Conservation (phyloP, 2,797 vertebrate genomes). For the Monodelphis domestica region DNA sequence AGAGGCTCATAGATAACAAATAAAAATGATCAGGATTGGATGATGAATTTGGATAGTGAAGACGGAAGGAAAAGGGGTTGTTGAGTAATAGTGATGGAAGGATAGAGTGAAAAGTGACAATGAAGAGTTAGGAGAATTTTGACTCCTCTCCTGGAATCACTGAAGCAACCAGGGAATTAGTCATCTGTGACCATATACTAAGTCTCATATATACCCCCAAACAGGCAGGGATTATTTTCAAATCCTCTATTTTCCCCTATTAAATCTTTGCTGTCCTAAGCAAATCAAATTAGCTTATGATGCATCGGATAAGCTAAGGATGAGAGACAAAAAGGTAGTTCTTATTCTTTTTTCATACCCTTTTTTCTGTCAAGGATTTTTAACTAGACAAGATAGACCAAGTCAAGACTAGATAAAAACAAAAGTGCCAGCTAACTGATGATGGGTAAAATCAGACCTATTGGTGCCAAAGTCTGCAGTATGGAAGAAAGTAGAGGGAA, state of each 20-base stretch:
- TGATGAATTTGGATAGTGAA: background rate
- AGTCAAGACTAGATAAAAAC: conserved; percentile 9
- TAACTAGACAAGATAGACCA: too few relatives aligned
- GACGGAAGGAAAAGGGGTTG: background rate
- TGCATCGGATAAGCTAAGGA: too few relatives aligned
- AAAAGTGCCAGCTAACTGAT: background rate
- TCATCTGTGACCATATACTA: background rate
- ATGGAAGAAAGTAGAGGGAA: background rate
- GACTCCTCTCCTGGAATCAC: background rate
- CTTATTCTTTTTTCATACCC: too few relatives aligned
- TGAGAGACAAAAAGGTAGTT: too few relatives aligned
- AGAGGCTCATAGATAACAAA: background rate
- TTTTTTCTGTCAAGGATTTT: too few relatives aligned
- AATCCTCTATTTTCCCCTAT: too few relatives aligned
- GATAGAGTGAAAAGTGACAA: background rate
- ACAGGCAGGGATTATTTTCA: background rate
- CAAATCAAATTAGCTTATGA: too few relatives aligned
- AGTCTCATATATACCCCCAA: background rate
- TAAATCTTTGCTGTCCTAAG: too few relatives aligned
- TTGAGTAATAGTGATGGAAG: background rate
- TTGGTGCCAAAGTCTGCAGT: conserved; percentile 34
- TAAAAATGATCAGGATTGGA: background rate
- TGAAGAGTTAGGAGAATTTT: background rate
- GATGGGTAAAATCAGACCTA: background rate
- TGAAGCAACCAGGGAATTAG: background rate